Base-by-base conservation (phyloP, 1,140 invertebrate species). In the Babylonia areolata region DNA sequence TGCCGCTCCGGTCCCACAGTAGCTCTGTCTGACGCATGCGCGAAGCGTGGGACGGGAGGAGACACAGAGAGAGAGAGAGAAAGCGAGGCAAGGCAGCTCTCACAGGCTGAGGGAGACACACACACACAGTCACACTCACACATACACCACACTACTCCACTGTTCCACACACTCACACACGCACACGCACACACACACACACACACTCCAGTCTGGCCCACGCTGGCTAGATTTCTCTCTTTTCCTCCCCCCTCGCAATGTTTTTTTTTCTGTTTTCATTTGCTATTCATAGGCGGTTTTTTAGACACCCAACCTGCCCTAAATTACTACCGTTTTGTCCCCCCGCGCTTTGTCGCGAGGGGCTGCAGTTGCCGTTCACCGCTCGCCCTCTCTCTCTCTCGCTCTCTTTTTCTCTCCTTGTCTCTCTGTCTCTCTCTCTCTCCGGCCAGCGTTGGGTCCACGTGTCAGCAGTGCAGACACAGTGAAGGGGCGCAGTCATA, bases 1-100 rank as follows among this genome's bases (percentile, higher is more conserved):
- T 73, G 82, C 54, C 64, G 81, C 81, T 75, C 28, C 82, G n/a
- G 69, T 17, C 82, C n/a, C n/a, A n/a, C n/a, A n/a, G n/a, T n/a
- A n/a, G n/a, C n/a, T n/a, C n/a, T n/a, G n/a, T n/a, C 33, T n/a
- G 51, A 75, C 82, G 82, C 82, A 84, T 84, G 82, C 82, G 82
- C 82, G 69, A 17, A 0, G 58, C 35, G 58, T 46, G 58, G 37
- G 80, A 3, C 9, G 2, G 42, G 51, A 12, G 51, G 78, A 20
- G 51, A 84, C 64, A 84, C 42, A 84, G 46, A 12, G 46, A 51
- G 46, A 51, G 46, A 51, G 46, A 51, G 46, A 51, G 46, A 9
- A 9, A 51, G 46, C 46, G 9, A 51, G 17, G 46, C 46, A 51
- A n/a, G 46, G 46, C 46, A 71, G 82, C 64, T 35, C 33, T 33